Base-by-base conservation (phyloP, 2,113 vertebrate species). In the Oreocharis arfaki region DNA sequence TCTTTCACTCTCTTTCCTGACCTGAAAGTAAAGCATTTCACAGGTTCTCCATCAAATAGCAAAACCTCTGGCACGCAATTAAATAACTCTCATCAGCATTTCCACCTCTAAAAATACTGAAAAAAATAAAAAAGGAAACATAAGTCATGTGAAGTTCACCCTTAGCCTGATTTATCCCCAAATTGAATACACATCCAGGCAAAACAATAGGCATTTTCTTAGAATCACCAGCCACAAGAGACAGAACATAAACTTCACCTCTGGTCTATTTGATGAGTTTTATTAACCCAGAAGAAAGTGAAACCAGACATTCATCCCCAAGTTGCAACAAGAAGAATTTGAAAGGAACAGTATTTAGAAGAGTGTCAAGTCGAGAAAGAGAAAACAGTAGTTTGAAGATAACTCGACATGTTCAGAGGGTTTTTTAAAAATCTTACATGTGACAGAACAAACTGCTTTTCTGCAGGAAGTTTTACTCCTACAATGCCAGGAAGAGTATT, bases 41-140 rank as follows among this genome's bases (percentile, higher is more conserved):
- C 59, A 91, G 53, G 89, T 88, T 32, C 37, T 71, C 67, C 47
- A 91, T 81, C 39, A 42, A 82, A 94, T 3, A 95, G 73, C 55
- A 96, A 94, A 74, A 47, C n/a, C 46, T 92, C 81, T 84, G 64
- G 68, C 53, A 85, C 35, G 83, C 52, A 83, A 76, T 71, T 75
- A 92, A 90, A 67, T 37, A 92, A 91, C 65, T 46, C 1, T 4
- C 49, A 90, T 90, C 88, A 94, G 81, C 24, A 85, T 81, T 77
- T 90, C 52, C 42, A 44, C 30, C 61, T 88, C 90, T 80, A 69
- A 95, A 94, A 88, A 65, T 30, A 71, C 26, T 67, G 24, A 3
- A 41, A 68, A 94, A 92, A 86, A n/a, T 33, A 44, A 56, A 88
- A 95, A 90, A 85, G 75, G 93, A 96, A 95, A 90, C 33, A 88